phyloP scores from a whole-genome alignment of 35 echinoderm and acorn worm genomes.

The Heliocidaris erythrogramma region DNA sequence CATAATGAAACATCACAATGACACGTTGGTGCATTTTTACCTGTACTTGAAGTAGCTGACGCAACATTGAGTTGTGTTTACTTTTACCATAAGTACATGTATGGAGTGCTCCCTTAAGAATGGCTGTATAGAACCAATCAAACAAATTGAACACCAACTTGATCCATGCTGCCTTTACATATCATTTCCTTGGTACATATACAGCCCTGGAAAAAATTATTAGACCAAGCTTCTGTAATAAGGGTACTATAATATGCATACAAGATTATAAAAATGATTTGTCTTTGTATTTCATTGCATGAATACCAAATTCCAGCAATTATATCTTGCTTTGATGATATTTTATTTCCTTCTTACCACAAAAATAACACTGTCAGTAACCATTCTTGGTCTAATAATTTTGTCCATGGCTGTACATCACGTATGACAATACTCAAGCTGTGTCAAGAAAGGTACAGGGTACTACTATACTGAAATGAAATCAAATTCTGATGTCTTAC shows the following conservation, averaged over 20 bases:
- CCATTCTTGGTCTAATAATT: too few relatives aligned
- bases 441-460: too few relatives aligned
- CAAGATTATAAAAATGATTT: too few relatives aligned
- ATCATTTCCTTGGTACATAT: neutral
- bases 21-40: neutral
- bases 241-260: too few relatives aligned
- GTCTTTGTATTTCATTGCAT: too few relatives aligned
- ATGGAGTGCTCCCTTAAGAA: neutral
- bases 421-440: neutral
- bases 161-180: neutral
- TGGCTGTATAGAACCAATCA: neutral
- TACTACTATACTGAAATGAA: neutral
- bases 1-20: neutral
- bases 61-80: neutral
- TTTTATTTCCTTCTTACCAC: too few relatives aligned
- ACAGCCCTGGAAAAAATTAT: too few relatives aligned
- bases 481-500: neutral
- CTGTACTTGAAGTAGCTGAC: neutral
- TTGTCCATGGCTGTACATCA: neutral
- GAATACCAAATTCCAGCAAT: too few relatives aligned
- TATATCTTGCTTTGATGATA: too few relatives aligned
- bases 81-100: neutral
- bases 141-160: neutral
- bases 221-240: too few relatives aligned
- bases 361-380: too few relatives aligned